A percentile compares a stretch with the other conserved stretches of the same genome.
Evolutionary conservation across 2,113 vertebrate genomes (phyloP).

Genomic region (Catharus minimus): DNA sequence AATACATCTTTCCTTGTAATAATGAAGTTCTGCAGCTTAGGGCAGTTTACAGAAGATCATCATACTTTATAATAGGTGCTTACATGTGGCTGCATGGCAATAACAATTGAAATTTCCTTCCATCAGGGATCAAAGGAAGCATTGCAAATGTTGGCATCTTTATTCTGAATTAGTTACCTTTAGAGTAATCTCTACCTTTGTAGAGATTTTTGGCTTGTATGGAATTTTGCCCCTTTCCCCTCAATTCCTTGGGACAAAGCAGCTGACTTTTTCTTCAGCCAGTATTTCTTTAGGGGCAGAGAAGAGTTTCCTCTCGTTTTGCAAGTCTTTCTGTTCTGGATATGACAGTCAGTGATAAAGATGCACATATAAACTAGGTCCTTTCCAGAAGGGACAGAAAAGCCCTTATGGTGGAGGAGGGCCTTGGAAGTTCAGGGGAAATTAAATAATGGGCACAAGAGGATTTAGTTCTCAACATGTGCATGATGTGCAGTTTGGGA

Average conservation of each 20-base stretch:
- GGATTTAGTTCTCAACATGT: not conserved
- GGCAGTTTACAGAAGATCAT: not conserved
- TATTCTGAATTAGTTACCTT: not conserved
- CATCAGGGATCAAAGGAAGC: not conserved
- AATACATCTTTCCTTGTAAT: not conserved
- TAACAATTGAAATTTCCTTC: slow-evolving; percentile 34
- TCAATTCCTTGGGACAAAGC: not conserved
- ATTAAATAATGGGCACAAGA: not conserved
- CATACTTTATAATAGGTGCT: not conserved
- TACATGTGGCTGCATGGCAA: not conserved
- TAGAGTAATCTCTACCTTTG: not conserved
- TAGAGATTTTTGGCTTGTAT: not conserved
- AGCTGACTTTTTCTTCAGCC: not conserved
- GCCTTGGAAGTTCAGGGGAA: not conserved
- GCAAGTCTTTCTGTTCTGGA: not conserved
- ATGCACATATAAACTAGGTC: not conserved
- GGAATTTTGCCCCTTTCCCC: not conserved
- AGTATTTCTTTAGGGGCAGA: not conserved
- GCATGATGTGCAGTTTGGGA: not conserved
- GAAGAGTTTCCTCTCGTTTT: not conserved
- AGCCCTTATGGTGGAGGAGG: not conserved
- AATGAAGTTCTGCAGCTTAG: not conserved
- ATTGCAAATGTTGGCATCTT: not conserved
- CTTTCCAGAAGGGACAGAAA: not conserved
- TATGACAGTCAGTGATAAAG: not conserved